Percentiles rank a stretch among this genome's conserved stretches.
These are phyloP conservation scores for Harpagifer antarcticus DNA, from an alignment of 2,797 vertebrate genomes.

Conservation along the genomic window DNA sequence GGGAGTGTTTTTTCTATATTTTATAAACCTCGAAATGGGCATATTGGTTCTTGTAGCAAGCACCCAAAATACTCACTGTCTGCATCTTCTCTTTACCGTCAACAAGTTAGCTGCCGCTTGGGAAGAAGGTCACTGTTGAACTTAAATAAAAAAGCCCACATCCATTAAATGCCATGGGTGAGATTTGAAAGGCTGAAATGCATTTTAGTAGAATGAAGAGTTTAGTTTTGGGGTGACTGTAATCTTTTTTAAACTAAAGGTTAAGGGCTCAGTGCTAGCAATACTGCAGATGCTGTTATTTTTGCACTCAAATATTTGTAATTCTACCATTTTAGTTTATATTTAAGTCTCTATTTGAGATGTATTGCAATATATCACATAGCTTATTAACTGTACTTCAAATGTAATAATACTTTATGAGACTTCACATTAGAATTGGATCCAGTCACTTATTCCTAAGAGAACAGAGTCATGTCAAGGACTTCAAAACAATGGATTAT, in stretches of 20 bases:
- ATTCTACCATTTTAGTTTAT: not conserved
- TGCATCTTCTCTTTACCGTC: constrained; percentile 6
- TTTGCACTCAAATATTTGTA: not conserved
- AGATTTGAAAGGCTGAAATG: not conserved
- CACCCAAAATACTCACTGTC: not conserved
- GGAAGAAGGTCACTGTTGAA: constrained; percentile 3
- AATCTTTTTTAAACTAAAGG: not conserved
- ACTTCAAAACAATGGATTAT: constrained; percentile 28
- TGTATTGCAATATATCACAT: not conserved
- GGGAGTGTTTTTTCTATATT: not conserved
- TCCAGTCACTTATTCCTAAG: not conserved
- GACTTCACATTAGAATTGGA: not conserved
- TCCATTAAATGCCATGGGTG: not conserved
- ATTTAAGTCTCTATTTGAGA: not conserved
- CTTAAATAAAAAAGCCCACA: not conserved
- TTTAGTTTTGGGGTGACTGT: not conserved
- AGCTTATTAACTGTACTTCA: not conserved
- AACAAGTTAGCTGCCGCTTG: not conserved
- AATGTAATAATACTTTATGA: too few species aligned
- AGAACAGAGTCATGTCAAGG: not conserved
- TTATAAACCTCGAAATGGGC: not conserved
- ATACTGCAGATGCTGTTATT: not conserved
- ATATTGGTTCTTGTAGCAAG: not conserved
- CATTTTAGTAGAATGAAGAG: not conserved
- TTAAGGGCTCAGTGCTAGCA: not conserved